Evolutionary conservation across 2,113 vertebrate species (phyloP).

Genomic region (Equus quagga): DNA sequence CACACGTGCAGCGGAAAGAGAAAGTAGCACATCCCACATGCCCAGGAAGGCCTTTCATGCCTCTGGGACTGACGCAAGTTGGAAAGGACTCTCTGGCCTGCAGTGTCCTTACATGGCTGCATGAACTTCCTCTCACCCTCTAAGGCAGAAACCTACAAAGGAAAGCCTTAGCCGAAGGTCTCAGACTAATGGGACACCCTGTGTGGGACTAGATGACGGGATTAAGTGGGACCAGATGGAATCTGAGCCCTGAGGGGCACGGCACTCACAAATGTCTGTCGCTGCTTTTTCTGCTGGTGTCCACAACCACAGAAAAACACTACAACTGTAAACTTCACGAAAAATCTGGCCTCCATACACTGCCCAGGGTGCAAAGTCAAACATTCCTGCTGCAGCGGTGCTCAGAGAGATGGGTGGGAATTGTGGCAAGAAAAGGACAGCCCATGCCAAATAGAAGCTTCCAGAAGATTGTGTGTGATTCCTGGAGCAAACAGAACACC

Average conservation of each 20-base stretch:
- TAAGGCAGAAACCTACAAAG: background rate
- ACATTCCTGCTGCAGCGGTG: background rate
- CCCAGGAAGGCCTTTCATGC: accelerated
- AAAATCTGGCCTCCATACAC: accelerated
- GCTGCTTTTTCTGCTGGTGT: background rate
- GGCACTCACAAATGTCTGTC: background rate
- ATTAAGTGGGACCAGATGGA: background rate
- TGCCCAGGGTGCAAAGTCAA: background rate
- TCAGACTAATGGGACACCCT: accelerated
- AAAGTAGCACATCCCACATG: accelerated
- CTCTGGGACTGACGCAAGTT: background rate
- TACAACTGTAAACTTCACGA: accelerated
- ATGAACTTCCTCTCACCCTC: background rate
- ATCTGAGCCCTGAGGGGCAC: background rate
- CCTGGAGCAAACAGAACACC: background rate
- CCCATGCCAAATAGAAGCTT: background rate
- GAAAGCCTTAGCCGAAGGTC: background rate
- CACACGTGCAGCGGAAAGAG: too few relatives aligned
- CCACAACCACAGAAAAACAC: background rate
- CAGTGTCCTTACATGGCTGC: accelerated
- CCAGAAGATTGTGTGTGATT: background rate
- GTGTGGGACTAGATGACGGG: accelerated
- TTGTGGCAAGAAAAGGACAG: background rate
- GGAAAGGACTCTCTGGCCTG: background rate
- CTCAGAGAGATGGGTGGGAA: too few relatives aligned